Evolutionary conservation across 2,113 vertebrate species (phyloP), one percentile per base, ranked within the genome.

Genomic region (Sylvia atricapilla): DNA sequence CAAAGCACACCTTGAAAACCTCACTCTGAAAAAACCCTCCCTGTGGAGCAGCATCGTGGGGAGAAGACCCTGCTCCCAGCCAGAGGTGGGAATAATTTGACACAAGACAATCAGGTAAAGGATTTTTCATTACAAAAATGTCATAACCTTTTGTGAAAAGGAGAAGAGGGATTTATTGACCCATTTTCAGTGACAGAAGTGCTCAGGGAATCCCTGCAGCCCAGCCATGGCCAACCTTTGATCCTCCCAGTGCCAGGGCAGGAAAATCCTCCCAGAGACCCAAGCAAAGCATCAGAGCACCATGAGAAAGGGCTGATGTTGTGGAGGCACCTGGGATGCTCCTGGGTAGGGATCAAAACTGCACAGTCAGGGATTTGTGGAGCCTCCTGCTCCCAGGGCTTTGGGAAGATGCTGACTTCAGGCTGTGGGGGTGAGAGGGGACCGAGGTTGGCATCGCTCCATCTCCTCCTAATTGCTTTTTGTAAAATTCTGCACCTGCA

Each of bases 401-500:
- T 69, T 62, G 70, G 81, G 86, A 95, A 96, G 87, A 95, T 94
- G 93, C 85, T 85, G 87, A 85, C 70, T 95, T 20, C 73, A 92
- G 92, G 93, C 84, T 81, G 72, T 30, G 56, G 64, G 67, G 43
- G 70, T 12, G 76, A 90, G 58, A 35, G 41, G 35, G 84, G 76
- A 62, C 62, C 49, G 55, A 22, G 87, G 35, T 5, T 97, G 96
- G 94, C 96, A 76, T 33, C 22, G 2, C 1, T 83, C 95, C 95
- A 97, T 13, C 73, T 47, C 66, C 87, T 70, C 3, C 0, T 92
- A 94, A 96, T 94, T 94, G 87, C 87, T 95, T 60, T 94, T 91
- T 89, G 78, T 95, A 92, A 95, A 93, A 84, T 37, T 33, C 95
- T 95, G 94, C 95, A 97, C 95, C 96, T 96, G 96, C 96, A 94